phyloP scores from a whole-genome alignment of 2,888 invertebrate species.

The Odontomyia ornata region DNA sequence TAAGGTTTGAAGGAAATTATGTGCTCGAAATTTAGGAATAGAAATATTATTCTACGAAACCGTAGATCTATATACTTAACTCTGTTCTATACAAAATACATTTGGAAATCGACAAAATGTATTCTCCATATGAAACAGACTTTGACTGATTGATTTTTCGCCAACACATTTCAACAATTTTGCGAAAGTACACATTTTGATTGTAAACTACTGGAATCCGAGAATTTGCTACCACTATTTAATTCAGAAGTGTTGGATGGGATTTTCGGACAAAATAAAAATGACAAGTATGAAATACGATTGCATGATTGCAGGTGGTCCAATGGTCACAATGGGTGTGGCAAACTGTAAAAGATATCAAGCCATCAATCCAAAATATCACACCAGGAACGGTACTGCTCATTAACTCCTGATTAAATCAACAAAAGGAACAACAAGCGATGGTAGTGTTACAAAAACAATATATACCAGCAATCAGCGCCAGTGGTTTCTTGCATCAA shows the following conservation, averaged over 20 bases:
- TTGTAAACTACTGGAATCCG: slow-evolving; percentile 53
- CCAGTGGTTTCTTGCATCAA: slow-evolving; percentile 23
- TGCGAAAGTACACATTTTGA: slow-evolving; percentile 55
- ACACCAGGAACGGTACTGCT: slow-evolving; percentile 62
- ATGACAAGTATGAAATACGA: slow-evolving; percentile 57
- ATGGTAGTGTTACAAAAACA: slow-evolving; percentile 44
- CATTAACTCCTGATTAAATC: slow-evolving; percentile 57
- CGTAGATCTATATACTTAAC: too few species aligned
- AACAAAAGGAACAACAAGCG: slow-evolving; percentile 50
- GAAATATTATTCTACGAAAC: too few species aligned
- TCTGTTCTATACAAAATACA: too few species aligned
- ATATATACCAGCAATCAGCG: slow-evolving; percentile 39
- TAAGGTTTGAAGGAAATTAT: too few species aligned
- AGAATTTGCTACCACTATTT: slow-evolving; percentile 37
- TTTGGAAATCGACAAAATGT: too few species aligned
- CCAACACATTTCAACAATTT: too few species aligned
- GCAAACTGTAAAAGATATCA: too few species aligned
- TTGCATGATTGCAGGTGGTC: slow-evolving; percentile 93
- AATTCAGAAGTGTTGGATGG: too few species aligned
- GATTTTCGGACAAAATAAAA: slow-evolving; percentile 46
- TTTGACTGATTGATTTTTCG: too few species aligned
- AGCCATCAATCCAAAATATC: slow-evolving; percentile 56
- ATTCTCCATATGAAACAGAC: too few species aligned
- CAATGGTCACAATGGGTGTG: slow-evolving; percentile 76
- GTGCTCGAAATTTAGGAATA: too few species aligned